Base-by-base conservation (phyloP, 2,797 vertebrate genomes). In the Saxicola maurus region DNA sequence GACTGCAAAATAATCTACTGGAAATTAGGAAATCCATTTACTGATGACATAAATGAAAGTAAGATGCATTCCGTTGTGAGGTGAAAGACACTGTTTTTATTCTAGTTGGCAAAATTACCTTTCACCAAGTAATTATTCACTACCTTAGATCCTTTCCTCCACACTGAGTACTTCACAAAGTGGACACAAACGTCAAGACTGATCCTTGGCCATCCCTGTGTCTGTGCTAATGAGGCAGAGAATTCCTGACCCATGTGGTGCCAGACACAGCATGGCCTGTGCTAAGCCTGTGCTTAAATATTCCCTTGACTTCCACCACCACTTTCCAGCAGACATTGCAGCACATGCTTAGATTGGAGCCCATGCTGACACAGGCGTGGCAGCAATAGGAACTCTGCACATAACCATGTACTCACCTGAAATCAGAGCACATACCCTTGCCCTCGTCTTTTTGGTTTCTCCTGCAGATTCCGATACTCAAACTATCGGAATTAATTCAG, bases 21-120 rank as follows among this genome's bases (percentile, higher is more conserved):
- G 38, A 89, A 94, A 92, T 89, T 53, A 81, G 68, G 73, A 79
- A 89, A 90, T 51, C 64, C 45, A 67, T 85, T 87, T 81, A 61
- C 52, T 2, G 1, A 21, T 31, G 53, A 67, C 51, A 49, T 51
- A 75, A 81, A 91, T 49, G 28, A 90, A 92, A 93, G 74, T 7
- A 86, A 87, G 73, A 83, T 40, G 24, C 43, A 68, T 78, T 81
- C 52, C 2, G 0, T 15, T 65, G 59, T 25, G 56, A 75, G 42
- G 11, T 60, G 23, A 86, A 79, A 86, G 69, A 33, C 46, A 79
- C 68, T 56, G 37, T 57, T 92, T 86, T 87, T 64, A 89, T 38
- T 86, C 46, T 56, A 56, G 35, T 33, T 87, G 48, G 37, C 76
- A 74, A 68, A 80, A 89, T 52, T 72, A 72, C 42, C 68, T 89